Evolutionary conservation across 2,888 invertebrate species (phyloP).

Genomic region (Seira musarum): DNA sequence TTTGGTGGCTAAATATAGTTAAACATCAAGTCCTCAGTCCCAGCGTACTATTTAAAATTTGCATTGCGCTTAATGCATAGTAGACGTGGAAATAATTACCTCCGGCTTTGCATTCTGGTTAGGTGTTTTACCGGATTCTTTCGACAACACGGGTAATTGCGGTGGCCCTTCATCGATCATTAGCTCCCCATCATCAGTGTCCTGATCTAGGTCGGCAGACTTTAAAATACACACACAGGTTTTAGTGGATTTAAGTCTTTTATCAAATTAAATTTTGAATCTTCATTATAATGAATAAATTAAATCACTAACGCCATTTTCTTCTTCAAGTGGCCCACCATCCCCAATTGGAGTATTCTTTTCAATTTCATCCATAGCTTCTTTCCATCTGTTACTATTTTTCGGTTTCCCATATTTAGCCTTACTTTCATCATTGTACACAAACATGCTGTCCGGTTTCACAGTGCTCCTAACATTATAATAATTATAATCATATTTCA

Average conservation of each 20-base stretch:
- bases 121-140: conserved; percentile 38
- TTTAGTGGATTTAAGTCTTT: background rate
- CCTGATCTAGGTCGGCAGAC: conserved; percentile 62
- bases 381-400: conserved; percentile 87
- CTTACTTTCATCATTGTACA: conserved; percentile 83
- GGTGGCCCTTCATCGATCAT: conserved; percentile 71
- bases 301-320: background rate
- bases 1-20: conserved; percentile 39
- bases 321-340: conserved; percentile 40
- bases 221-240: background rate
- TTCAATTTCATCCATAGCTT: conserved; percentile 91
- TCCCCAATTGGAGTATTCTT: conserved; percentile 75
- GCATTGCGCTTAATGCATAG: too few relatives aligned
- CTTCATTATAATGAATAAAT: background rate
- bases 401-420: conserved; percentile 84
- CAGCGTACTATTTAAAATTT: too few relatives aligned
- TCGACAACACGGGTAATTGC: conserved; percentile 63
- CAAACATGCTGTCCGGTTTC: conserved; percentile 89
- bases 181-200: conserved; percentile 71
- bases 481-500: conserved; percentile 71
- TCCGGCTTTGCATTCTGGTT: conserved; percentile 36
- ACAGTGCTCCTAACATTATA: conserved; percentile 77
- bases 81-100: too few relatives aligned
- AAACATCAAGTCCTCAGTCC: too few relatives aligned
- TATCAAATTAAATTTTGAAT: background rate